Percentiles rank a stretch among this genome's conserved stretches.
Evolutionary conservation across 2,113 vertebrate genomes (phyloP).

Genomic region (Cygnus atratus): DNA sequence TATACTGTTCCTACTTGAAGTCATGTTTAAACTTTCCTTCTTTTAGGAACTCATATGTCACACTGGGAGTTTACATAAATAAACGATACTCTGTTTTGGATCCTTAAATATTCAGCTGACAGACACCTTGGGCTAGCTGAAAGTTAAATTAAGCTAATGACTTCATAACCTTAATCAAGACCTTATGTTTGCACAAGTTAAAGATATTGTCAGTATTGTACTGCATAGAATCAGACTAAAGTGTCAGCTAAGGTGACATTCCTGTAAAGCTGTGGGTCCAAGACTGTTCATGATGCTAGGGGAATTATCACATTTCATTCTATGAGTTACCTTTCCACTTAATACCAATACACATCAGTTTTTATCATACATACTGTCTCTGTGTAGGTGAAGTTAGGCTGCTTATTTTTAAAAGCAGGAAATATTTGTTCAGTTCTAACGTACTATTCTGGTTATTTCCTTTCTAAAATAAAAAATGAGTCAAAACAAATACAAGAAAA

Average conservation of each 20-base stretch:
- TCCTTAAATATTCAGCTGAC: background rate
- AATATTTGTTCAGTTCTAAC: background rate
- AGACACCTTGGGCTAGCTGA: background rate
- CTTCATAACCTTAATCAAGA: background rate
- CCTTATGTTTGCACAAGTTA: background rate
- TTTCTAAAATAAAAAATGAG: constrained; percentile 9
- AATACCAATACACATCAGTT: background rate
- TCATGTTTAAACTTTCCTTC: background rate
- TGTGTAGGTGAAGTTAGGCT: background rate
- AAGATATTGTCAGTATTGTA: background rate
- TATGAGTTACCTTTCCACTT: background rate
- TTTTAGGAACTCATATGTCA: background rate
- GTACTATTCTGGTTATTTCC: background rate
- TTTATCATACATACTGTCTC: background rate
- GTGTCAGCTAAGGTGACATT: background rate
- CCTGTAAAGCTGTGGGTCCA: background rate
- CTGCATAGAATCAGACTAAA: background rate
- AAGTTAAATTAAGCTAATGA: background rate
- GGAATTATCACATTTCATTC: background rate
- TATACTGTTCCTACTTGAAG: background rate
- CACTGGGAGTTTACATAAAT: background rate
- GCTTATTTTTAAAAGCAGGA: background rate
- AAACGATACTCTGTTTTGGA: background rate
- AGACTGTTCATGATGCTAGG: background rate
- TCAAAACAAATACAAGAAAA: constrained; percentile 45